These are phyloP conservation scores for Heliopora coerulea DNA, from an alignment of 92 coral and sea anemone genomes.

Conservation along the genomic window DNA sequence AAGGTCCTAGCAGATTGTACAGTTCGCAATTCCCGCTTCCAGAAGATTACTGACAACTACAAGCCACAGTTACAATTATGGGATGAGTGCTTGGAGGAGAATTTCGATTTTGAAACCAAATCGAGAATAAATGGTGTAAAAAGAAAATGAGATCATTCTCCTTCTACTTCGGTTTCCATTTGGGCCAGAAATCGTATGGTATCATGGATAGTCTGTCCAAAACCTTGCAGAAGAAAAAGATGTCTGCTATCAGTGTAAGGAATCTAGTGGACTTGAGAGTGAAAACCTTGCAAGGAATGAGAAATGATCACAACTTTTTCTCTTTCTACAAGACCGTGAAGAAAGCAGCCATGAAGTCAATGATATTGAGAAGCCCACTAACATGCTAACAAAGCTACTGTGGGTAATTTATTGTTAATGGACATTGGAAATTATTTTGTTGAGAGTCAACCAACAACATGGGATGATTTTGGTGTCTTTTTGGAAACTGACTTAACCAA, in stretches of 20 bases:
- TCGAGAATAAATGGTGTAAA: constrained; percentile 55
- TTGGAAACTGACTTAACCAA: too few relatives aligned
- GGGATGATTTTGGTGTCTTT: too few relatives aligned
- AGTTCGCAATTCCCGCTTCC: constrained; percentile 22
- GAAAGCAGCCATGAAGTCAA: background rate
- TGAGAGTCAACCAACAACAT: too few relatives aligned
- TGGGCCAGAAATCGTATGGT: constrained; percentile 43
- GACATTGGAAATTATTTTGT: too few relatives aligned
- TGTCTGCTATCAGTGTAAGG: constrained; percentile 55
- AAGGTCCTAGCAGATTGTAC: constrained; percentile 22
- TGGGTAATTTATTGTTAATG: too few relatives aligned
- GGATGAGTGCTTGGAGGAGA: constrained; percentile 46
- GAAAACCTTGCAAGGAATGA: constrained; percentile 47
- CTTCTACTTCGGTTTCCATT: constrained; percentile 47
- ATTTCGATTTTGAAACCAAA: constrained; percentile 49
- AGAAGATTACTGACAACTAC: constrained; percentile 1
- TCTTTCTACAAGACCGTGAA: constrained; percentile 41
- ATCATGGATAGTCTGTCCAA: constrained; percentile 64
- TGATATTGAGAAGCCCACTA: too few relatives aligned
- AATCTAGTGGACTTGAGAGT: constrained; percentile 45
- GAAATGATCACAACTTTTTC: constrained; percentile 52
- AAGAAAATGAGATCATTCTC: constrained; percentile 54
- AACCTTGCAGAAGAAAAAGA: constrained; percentile 54
- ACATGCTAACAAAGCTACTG: background rate
- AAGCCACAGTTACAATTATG: constrained; percentile 42